phyloP scores from a whole-genome alignment of 92 coral and sea anemone species.

The Micromussa lordhowensis region DNA sequence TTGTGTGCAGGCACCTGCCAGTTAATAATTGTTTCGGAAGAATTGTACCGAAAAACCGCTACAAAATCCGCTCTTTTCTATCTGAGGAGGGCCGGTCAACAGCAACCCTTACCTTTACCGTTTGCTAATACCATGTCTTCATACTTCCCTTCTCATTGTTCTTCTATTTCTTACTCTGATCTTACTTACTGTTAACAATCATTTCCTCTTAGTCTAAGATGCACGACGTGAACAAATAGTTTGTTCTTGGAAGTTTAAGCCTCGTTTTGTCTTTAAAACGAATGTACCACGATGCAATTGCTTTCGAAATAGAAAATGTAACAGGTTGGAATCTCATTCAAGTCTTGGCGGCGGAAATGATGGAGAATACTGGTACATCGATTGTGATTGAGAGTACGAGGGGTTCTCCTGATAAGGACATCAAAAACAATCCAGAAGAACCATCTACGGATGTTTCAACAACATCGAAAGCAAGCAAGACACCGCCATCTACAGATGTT shows the following conservation, averaged over 20 bases:
- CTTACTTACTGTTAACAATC: not conserved
- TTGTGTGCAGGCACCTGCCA: not conserved
- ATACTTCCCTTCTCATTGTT: not conserved
- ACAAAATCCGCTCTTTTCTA: not conserved
- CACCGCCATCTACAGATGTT: not conserved
- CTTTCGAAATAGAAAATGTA: constrained; percentile 49
- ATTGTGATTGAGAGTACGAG: not conserved
- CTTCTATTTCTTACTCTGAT: not conserved
- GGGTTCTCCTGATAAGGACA: not conserved
- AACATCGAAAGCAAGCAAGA: not conserved
- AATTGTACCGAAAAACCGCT: not conserved
- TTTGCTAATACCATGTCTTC: not conserved
- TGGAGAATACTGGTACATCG: not conserved
- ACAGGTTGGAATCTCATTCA: constrained; percentile 29
- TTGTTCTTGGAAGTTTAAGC: too few species aligned
- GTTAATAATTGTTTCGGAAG: not conserved
- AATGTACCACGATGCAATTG: constrained; percentile 29
- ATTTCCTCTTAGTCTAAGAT: not conserved
- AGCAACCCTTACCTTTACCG: not conserved
- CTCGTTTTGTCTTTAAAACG: not conserved
- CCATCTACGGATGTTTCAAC: not conserved
- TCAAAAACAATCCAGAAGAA: not conserved
- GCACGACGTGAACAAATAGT: too few species aligned
- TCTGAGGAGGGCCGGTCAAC: constrained; percentile 38
- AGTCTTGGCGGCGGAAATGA: constrained; percentile 10